Percentiles rank a stretch among this genome's conserved stretches.
These are phyloP conservation scores for Andrena minutula DNA, from an alignment of 2,888 invertebrate genomes.

Conservation along the genomic window DNA sequence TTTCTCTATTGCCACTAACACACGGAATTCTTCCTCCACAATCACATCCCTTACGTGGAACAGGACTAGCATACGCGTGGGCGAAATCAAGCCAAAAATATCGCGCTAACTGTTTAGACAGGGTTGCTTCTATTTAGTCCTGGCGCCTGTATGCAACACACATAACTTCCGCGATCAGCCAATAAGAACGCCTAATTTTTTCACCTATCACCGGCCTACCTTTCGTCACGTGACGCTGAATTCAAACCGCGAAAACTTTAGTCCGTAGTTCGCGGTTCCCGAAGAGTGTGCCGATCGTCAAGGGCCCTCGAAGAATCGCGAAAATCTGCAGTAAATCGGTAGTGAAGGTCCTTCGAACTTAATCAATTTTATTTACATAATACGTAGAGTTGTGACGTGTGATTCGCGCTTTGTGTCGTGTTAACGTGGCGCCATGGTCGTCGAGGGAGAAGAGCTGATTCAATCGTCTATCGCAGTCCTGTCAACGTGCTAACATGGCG, in stretches of 20 bases:
- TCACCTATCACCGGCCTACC: neutral
- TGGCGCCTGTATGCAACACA: neutral
- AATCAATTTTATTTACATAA: neutral
- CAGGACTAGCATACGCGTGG: too few relatives aligned
- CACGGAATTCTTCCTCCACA: neutral
- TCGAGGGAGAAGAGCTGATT: slow-evolving; percentile 6
- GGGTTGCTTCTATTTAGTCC: slow-evolving; percentile 40
- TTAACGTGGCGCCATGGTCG: neutral
- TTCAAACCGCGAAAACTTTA: slow-evolving; percentile 17
- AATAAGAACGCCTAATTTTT: slow-evolving; percentile 7
- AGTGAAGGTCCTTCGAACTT: neutral
- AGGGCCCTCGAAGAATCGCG: neutral
- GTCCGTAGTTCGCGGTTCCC: neutral
- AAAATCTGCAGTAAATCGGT: too few relatives aligned
- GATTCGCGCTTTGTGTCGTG: neutral
- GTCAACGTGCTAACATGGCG: slow-evolving; percentile 79
- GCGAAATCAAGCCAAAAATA: neutral
- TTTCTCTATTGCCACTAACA: slow-evolving; percentile 6
- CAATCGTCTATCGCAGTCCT: slow-evolving; percentile 12
- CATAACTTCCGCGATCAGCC: slow-evolving; percentile 20
- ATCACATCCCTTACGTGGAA: neutral
- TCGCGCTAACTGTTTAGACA: slow-evolving; percentile 18
- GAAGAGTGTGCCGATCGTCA: neutral
- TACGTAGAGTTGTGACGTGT: neutral
- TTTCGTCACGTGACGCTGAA: neutral